Base-by-base conservation (phyloP, 2,113 vertebrate genomes). In the Nerophis ophidion region DNA sequence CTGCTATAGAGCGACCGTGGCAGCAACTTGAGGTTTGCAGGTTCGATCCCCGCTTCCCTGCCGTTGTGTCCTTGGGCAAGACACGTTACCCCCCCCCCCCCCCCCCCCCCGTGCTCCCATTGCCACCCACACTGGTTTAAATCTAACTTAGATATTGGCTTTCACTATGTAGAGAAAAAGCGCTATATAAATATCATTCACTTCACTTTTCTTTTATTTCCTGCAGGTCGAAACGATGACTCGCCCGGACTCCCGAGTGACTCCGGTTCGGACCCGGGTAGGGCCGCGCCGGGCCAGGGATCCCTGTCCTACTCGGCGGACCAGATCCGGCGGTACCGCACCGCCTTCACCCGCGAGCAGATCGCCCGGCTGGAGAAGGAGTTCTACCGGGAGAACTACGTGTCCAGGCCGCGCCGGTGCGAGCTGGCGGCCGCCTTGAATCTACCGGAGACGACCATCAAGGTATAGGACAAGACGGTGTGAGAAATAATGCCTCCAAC, bases 341-440 rank as follows among this genome's bases (percentile, higher is more conserved):
- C 97, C 0, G 97, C 97, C 55, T 99, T 98, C 87, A 98, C 97
- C 49, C 86, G 97, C 58, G 97, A 99, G 87, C 97, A 99, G 87
- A 99, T 98, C 65, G 94, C 88, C 17, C 90, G 96, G 5, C 82
- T 99, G 87, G 97, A 99, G 85, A 99, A 99, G 80, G 97, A 99
- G 70, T 99, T 99, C 85, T 99, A 98, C 84, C 87, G 97, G 71
- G 97, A 99, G 77, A 99, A 99, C 83, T 99, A 99, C 54, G 96
- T 99, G 42, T 99, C 97, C 54, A 92, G 97, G 77, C 96, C 97
- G 14, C 87, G 97, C 66, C 92, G 97, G 75, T 99, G 97, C 53
- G 97, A 99, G 57, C 89, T 99, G 77, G 97, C 97, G 0, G 95
- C 97, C 16, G 92, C 97, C 45, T 83, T 99, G 33, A 99, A 99